Conservation (phyloP, 2,113 vertebrate species). For the Empidonax traillii region DNA sequence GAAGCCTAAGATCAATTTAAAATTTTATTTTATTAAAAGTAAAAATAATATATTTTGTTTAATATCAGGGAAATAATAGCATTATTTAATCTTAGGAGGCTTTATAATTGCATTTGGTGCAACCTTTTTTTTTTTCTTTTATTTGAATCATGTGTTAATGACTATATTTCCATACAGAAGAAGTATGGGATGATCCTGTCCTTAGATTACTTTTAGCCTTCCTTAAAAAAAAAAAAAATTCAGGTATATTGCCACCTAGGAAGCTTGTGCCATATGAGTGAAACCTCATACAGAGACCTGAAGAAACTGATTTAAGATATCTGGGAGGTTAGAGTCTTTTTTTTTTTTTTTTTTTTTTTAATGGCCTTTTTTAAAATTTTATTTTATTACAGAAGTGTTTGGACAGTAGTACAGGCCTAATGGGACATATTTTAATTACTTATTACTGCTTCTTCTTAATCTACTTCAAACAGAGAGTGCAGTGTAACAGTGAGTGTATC, state of each 20-base stretch:
- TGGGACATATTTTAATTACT: background rate
- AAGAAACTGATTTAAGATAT: background rate
- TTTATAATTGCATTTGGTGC: background rate
- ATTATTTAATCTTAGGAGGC: background rate
- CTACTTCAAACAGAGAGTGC: constrained; percentile 47
- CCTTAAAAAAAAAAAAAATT: background rate
- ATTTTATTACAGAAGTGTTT: background rate
- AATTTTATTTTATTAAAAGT: background rate
- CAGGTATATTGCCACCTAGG: background rate
- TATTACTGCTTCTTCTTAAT: constrained; percentile 32
- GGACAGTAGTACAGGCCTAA: background rate
- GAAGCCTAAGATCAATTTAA: background rate
- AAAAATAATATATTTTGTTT: background rate
- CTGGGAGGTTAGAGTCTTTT: background rate
- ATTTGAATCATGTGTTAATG: background rate
- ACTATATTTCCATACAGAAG: background rate
- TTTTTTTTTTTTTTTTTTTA: background rate
- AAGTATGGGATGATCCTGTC: background rate
- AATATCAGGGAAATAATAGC: background rate
- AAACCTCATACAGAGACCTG: background rate
- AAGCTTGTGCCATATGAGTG: background rate
- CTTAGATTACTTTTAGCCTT: background rate
- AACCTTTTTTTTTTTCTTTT: background rate
- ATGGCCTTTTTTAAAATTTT: background rate
- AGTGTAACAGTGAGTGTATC: background rate